Conservation (phyloP, 2,113 vertebrate genomes). For the Paradoxurus hermaphroditus region DNA sequence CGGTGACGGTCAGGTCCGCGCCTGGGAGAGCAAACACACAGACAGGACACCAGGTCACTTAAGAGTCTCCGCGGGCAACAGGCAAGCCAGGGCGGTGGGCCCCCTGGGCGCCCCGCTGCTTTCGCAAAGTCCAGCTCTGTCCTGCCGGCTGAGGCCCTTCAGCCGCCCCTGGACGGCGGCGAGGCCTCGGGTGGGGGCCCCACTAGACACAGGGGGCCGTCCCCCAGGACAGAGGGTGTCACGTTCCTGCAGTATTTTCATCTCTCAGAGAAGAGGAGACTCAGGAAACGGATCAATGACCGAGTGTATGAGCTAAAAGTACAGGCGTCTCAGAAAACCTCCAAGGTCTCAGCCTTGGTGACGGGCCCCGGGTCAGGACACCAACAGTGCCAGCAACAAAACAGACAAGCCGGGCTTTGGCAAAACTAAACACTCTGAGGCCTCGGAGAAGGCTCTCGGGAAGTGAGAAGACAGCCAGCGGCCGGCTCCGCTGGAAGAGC, state of each 20-base stretch:
- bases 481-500: not conserved
- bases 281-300: not conserved
- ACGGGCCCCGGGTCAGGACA: not conserved
- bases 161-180: accelerated
- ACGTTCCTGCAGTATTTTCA: no score
- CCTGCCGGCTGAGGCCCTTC: not conserved
- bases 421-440: not conserved
- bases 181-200: not conserved
- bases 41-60: not conserved
- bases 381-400: not conserved
- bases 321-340: not conserved
- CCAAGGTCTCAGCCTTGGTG: not conserved
- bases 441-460: not conserved
- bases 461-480: not conserved
- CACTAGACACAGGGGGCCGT: accelerated
- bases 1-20: conserved; percentile 85
- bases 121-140: accelerated
- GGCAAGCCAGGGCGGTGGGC: accelerated
- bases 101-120: not conserved
- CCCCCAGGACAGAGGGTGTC: not conserved
- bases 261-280: not conserved
- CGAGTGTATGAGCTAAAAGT: not conserved
- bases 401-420: not conserved
- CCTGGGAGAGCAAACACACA: conserved; percentile 72
- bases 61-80: not conserved